A percentile compares a stretch with the other conserved stretches of the same genome.
phyloP scores from a whole-genome alignment of 2,113 vertebrate genomes.

The Charadrius vociferus region DNA sequence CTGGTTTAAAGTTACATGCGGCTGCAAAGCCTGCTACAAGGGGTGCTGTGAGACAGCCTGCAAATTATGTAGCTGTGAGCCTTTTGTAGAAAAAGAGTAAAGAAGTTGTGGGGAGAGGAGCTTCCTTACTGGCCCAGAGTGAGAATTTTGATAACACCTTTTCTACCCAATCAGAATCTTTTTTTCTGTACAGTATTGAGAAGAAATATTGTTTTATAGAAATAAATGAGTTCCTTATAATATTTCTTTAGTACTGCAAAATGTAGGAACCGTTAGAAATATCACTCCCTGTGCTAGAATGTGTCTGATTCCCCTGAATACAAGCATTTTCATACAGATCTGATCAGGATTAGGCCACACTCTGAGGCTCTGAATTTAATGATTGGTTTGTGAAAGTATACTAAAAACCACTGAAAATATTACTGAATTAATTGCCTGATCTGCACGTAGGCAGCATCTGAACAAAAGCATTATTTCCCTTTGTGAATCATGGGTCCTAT shows the following conservation, averaged over 20 bases:
- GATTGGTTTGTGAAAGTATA: slow-evolving; percentile 12
- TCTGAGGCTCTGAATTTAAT: not conserved
- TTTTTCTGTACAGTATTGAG: not conserved
- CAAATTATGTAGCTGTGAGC: not conserved
- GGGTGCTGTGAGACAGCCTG: not conserved
- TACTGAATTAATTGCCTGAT: slow-evolving; percentile 27
- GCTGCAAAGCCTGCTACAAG: not conserved
- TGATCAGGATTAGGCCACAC: not conserved
- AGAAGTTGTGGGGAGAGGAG: not conserved
- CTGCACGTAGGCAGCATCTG: slow-evolving; percentile 19
- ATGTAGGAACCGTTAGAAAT: not conserved
- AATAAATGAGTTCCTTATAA: not conserved
- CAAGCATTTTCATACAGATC: not conserved
- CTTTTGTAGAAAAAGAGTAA: not conserved
- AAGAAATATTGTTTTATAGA: not conserved
- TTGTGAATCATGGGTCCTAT: slow-evolving; percentile 30
- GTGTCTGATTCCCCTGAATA: not conserved
- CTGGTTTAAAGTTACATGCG: not conserved
- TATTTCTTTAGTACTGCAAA: not conserved
- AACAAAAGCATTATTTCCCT: slow-evolving; percentile 14
- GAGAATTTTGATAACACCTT: not conserved
- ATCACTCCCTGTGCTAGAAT: not conserved
- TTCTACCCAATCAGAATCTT: not conserved
- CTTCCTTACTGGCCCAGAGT: not conserved
- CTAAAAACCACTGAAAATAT: slow-evolving; percentile 24